phyloP scores from a whole-genome alignment of 2,113 vertebrate species.

The Eulacestoma nigropectus region DNA sequence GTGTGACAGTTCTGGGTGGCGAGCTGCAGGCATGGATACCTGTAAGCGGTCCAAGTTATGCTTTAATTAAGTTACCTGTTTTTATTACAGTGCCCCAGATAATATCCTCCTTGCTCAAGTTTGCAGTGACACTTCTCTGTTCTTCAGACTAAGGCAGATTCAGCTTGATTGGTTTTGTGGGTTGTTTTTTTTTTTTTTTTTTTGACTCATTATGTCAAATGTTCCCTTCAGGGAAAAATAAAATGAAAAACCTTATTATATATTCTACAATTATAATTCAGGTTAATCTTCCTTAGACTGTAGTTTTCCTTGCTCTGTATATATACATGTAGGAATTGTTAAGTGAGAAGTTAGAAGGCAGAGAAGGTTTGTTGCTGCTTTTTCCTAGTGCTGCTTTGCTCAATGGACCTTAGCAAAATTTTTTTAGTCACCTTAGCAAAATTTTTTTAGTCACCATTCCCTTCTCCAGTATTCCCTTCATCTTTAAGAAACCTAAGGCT shows the following conservation, averaged over 20 bases:
- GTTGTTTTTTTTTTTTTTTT: background rate
- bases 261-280: background rate
- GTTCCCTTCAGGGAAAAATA: background rate
- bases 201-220: background rate
- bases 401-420: background rate
- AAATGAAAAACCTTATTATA: background rate
- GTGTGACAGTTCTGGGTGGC: background rate
- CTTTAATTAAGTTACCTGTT: background rate
- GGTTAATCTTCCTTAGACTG: background rate
- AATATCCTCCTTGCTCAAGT: background rate
- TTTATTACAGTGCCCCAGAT: background rate
- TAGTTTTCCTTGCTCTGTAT: background rate
- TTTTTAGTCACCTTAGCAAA: background rate
- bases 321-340: background rate
- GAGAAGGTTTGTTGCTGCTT: background rate
- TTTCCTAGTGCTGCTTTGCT: background rate
- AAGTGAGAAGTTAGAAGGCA: background rate
- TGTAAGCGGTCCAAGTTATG: background rate
- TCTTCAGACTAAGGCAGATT: background rate
- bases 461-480: background rate
- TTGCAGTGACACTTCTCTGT: background rate
- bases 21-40: background rate
- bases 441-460: background rate
- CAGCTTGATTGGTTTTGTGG: background rate
- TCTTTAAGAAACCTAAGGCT: background rate